Evolutionary conservation across 2,888 invertebrate species (phyloP).

Genomic region (Hemaris fuciformis): DNA sequence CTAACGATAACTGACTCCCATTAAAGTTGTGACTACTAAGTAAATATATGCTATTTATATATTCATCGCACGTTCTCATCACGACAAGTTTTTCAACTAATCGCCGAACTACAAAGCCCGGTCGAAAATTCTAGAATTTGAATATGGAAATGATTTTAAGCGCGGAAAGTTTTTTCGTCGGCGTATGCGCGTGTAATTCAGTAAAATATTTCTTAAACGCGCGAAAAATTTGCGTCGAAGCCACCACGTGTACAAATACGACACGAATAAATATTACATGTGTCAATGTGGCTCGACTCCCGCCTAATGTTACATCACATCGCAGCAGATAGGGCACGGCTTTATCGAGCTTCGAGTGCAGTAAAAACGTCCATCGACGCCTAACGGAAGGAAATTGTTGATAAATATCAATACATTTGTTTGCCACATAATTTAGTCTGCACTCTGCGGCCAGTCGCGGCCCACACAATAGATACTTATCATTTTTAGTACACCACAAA

Average conservation of each 20-base stretch:
- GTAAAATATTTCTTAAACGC: background rate
- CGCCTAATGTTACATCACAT: slow-evolving; percentile 1
- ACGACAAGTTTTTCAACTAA: background rate
- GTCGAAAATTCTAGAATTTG: background rate
- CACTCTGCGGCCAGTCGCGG: background rate
- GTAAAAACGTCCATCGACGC: slow-evolving; percentile 2
- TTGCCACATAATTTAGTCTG: slow-evolving; percentile 10
- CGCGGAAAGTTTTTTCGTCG: background rate
- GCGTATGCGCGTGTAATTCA: background rate
- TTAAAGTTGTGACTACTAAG: slow-evolving; percentile 2
- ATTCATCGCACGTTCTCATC: background rate
- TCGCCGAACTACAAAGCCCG: background rate
- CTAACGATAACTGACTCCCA: background rate
- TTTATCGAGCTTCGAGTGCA: slow-evolving; percentile 14
- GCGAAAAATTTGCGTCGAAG: background rate
- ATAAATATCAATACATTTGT: slow-evolving; percentile 10
- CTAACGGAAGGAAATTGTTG: slow-evolving; percentile 15
- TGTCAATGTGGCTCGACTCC: slow-evolving; percentile 7
- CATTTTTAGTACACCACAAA: slow-evolving; percentile 11
- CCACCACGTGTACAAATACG: background rate
- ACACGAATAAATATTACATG: background rate
- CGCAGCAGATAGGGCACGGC: slow-evolving; percentile 13
- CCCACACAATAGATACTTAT: slow-evolving; percentile 14
- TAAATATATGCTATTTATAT: background rate
- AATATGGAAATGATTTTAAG: background rate